Conservation (phyloP, 2,113 vertebrate genomes). For the Platysternon megacephalum region DNA sequence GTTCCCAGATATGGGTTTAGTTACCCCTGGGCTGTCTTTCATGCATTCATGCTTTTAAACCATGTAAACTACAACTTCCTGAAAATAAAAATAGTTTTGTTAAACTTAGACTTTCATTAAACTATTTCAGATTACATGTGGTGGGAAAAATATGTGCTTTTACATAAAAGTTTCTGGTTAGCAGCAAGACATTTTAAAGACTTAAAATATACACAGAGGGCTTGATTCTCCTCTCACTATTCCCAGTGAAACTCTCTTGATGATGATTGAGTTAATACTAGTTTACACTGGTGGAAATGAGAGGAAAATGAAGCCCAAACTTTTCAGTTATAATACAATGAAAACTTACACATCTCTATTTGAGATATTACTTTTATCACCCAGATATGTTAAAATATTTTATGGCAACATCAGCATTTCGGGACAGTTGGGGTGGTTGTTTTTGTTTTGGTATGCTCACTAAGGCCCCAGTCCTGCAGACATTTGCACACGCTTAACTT, state of each 20-base stretch:
- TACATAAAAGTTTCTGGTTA: constrained; percentile 37
- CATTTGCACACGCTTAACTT: not conserved
- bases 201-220: not conserved
- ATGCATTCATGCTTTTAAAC: constrained; percentile 50
- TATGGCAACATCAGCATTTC: not conserved
- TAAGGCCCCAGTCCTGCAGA: not conserved
- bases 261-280: not conserved
- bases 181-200: not conserved
- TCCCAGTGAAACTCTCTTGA: not conserved
- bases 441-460: not conserved
- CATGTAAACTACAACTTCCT: constrained; percentile 42
- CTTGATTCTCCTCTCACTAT: not conserved
- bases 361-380: not conserved
- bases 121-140: not conserved
- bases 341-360: not conserved
- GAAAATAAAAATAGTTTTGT: constrained; percentile 67
- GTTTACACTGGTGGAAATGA: not conserved
- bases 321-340: not conserved
- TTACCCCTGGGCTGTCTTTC: constrained; percentile 23
- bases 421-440: not conserved
- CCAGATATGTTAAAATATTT: not conserved
- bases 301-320: not conserved
- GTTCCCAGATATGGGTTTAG: constrained; percentile 59
- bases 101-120: constrained; percentile 58
- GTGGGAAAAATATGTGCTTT: constrained; percentile 30